Conservation (phyloP, 2,888 invertebrate species). For the Globia sparganii region DNA sequence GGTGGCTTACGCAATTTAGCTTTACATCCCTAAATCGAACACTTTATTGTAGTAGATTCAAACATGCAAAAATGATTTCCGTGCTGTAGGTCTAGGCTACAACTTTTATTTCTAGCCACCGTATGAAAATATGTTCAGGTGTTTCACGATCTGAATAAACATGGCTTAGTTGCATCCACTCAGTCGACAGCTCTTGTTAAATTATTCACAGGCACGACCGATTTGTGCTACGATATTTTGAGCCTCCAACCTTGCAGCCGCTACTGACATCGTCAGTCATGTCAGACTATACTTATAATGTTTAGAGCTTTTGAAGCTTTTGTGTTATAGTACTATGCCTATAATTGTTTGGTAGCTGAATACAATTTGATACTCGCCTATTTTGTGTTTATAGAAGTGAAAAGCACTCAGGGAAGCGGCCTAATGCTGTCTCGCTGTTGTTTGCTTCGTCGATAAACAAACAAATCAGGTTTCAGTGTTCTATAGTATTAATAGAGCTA, state of each 20-base stretch:
- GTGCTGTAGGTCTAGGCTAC: neutral
- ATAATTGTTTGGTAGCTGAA: constrained; percentile 26
- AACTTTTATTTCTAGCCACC: constrained; percentile 5
- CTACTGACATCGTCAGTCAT: neutral
- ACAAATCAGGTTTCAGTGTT: constrained; percentile 72
- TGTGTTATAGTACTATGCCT: constrained; percentile 12
- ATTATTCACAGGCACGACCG: constrained; percentile 70
- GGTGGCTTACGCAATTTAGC: neutral
- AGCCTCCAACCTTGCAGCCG: constrained; percentile 4
- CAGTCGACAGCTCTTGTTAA: constrained; percentile 58
- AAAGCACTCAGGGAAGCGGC: constrained; percentile 69
- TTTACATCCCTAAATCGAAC: constrained; percentile 13
- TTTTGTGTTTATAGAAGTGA: constrained; percentile 70
- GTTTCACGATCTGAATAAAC: constrained; percentile 51
- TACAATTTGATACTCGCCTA: constrained; percentile 69
- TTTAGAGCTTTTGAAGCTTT: neutral
- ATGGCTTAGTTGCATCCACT: constrained; percentile 55
- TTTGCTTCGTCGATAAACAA: constrained; percentile 65
- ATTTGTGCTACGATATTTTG: constrained; percentile 37
- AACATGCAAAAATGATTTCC: neutral
- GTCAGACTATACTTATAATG: constrained; percentile 10
- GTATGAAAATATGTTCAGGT: constrained; percentile 18
- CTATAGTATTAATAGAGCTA: constrained; percentile 39
- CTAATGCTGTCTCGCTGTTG: constrained; percentile 57
- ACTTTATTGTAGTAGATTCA: neutral